Evolutionary conservation across 2,797 vertebrate species (phyloP), one percentile per base, ranked within the genome.

Genomic region (Thamnophis elegans): DNA sequence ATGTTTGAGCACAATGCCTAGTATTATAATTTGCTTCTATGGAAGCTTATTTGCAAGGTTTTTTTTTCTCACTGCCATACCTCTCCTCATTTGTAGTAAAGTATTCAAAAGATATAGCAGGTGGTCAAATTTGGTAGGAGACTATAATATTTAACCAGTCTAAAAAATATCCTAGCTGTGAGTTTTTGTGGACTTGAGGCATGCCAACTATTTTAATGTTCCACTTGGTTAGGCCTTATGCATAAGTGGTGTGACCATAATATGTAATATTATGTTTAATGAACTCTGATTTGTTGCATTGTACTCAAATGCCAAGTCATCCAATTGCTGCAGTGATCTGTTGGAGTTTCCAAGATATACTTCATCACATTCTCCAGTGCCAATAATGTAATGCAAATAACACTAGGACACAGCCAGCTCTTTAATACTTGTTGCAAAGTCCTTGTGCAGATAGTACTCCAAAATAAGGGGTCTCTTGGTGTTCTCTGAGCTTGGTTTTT

Each of bases 221-320:
- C 47, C 73, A 82, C 73, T 82, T 82, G 36, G 4, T 82, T 82
- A 82, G 73, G 78, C 18, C 20, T 82, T 82, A 20, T 25, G 42
- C 78, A 82, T 82, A 73, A 36, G 32, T 20, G 16, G 16, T 36
- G 68, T 73, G 42, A 82, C 42, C 78, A 82, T 82, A 82, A 47
- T 82, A 47, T 82, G 78, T 47, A 82, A 82, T 47, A 47, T 82
- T 47, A 78, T 47, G 42, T 82, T 47, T 25, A 82, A 82, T 25
- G 73, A 82, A 82, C 73, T 82, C 36, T 93, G 95, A 91, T 95
- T 94, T 94, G 82, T 94, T 87, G 93, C 95, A 47, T 47, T 82
- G 20, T 82, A 47, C 10, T 82, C 22, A 82, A 82, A 82, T 22
- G 20, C 78, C 42, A 47, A 82, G 42, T 82, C 36, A 5, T 12